Conservation (phyloP, 2,797 vertebrate genomes). For the Myoxocephalus aenaeus region DNA sequence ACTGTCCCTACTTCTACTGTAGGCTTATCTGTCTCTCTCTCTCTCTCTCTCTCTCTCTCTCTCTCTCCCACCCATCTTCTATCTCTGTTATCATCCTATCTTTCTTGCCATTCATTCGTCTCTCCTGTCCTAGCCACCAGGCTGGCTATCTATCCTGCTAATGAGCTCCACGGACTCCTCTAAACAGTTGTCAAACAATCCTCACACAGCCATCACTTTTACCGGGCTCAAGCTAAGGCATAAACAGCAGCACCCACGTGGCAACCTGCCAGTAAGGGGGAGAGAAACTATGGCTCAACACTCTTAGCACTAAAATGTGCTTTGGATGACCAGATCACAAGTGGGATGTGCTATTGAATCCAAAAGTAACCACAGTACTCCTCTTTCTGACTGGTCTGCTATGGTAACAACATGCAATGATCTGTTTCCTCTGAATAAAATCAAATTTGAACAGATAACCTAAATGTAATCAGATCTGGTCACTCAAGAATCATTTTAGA, state of each 20-base stretch:
- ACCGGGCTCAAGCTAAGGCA: constrained; percentile 58
- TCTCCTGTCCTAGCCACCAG: constrained; percentile 71
- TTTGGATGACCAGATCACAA: constrained; percentile 26
- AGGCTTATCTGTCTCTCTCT: constrained; percentile 41
- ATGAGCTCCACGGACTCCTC: constrained; percentile 89
- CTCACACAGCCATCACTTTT: constrained; percentile 92
- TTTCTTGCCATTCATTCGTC: constrained; percentile 71
- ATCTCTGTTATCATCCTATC: constrained; percentile 68
- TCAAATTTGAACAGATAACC: constrained; percentile 12
- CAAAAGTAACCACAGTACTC: not conserved
- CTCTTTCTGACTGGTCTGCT: not conserved
- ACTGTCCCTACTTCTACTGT: constrained; percentile 44
- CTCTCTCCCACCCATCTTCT: constrained; percentile 24
- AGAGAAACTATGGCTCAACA: constrained; percentile 27
- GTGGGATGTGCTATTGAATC: constrained; percentile 32
- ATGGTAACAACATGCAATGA: not conserved
- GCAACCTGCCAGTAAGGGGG: constrained; percentile 28
- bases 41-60: constrained; percentile 20
- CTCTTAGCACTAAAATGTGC: constrained; percentile 29
- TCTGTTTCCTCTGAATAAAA: not conserved
- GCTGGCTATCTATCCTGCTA: constrained; percentile 90
- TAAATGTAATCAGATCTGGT: constrained; percentile 16
- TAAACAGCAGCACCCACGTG: constrained; percentile 44
- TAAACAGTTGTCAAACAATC: constrained; percentile 94
- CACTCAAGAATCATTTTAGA: constrained; percentile 19